Evolutionary conservation across 2,797 vertebrate species (phyloP).

Genomic region (Fratercula arctica): DNA sequence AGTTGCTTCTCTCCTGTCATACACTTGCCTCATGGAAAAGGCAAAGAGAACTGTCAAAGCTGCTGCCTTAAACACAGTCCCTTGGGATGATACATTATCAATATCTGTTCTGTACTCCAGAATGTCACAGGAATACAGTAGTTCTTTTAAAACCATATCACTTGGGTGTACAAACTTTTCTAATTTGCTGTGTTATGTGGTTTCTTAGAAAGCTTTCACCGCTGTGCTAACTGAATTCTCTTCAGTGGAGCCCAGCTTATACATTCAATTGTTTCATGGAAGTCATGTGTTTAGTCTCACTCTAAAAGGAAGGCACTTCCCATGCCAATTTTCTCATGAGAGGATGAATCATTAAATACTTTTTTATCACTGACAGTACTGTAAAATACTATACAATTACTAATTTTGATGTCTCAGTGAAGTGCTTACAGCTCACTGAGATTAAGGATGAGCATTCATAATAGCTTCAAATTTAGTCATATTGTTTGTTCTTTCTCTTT

Average conservation of each 20-base stretch:
- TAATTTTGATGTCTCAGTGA: not conserved
- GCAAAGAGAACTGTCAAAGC: not conserved
- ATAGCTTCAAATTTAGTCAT: not conserved
- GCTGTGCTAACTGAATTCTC: not conserved
- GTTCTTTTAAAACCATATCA: not conserved
- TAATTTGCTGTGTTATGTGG: not conserved
- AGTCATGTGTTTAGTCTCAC: not conserved
- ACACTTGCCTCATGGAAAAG: not conserved
- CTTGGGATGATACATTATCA: not conserved
- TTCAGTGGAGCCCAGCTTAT: not conserved
- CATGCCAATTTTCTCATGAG: not conserved
- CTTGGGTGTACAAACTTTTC: not conserved
- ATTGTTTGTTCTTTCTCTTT: not conserved
- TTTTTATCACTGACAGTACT: not conserved
- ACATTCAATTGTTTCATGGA: not conserved
- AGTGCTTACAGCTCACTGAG: not conserved
- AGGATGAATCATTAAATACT: not conserved
- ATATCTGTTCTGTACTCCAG: not conserved
- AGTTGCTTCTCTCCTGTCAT: not conserved
- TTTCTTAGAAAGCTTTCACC: not conserved
- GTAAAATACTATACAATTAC: not conserved
- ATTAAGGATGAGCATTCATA: not conserved
- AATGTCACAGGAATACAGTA: not conserved
- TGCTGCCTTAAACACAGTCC: not conserved
- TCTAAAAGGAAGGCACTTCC: not conserved